A percentile compares a stretch with the other conserved stretches of the same genome.
These are phyloP conservation scores for Rhingia rostrata DNA, from an alignment of 2,888 invertebrate genomes.

Conservation along the genomic window DNA sequence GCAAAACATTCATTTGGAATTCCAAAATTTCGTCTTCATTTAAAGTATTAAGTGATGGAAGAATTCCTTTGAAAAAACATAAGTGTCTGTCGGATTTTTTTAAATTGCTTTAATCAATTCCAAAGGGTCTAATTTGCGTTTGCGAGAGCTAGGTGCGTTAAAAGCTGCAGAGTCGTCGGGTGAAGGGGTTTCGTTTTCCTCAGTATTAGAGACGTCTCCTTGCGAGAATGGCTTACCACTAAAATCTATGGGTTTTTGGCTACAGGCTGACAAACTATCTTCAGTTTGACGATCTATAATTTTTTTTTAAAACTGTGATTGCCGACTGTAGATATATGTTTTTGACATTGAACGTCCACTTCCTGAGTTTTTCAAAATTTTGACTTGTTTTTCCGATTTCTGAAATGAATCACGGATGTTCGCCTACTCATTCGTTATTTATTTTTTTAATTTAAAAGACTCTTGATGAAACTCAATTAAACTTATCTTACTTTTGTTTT, in stretches of 20 bases:
- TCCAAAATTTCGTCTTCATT: too few relatives aligned
- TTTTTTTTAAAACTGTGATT: constrained; percentile 15
- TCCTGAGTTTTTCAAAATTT: constrained; percentile 10
- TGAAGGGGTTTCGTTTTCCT: constrained; percentile 1
- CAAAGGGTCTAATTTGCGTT: background rate
- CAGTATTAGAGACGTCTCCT: constrained; percentile 12
- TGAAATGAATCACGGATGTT: constrained; percentile 13
- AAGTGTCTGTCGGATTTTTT: background rate
- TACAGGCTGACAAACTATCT: constrained; percentile 16
- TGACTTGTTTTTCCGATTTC: constrained; percentile 4
- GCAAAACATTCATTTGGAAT: constrained; percentile 6
- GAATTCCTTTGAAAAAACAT: constrained; percentile 1
- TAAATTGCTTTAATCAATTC: constrained; percentile 8
- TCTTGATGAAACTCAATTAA: constrained; percentile 9
- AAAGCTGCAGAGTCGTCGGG: constrained; percentile 6
- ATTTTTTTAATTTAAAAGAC: constrained; percentile 1
- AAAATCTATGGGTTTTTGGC: constrained; percentile 3
- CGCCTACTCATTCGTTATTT: constrained; percentile 4
- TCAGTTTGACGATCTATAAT: constrained; percentile 2
- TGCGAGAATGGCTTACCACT: background rate
- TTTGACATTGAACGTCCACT: constrained; percentile 14
- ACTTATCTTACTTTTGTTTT: constrained; percentile 8
- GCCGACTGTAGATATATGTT: constrained; percentile 9
- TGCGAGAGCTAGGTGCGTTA: constrained; percentile 9
- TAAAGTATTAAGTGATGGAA: too few relatives aligned